A percentile compares a stretch with the other conserved stretches of the same genome.
Evolutionary conservation across 2,888 invertebrate genomes (phyloP).

Genomic region (Mimas tiliae): DNA sequence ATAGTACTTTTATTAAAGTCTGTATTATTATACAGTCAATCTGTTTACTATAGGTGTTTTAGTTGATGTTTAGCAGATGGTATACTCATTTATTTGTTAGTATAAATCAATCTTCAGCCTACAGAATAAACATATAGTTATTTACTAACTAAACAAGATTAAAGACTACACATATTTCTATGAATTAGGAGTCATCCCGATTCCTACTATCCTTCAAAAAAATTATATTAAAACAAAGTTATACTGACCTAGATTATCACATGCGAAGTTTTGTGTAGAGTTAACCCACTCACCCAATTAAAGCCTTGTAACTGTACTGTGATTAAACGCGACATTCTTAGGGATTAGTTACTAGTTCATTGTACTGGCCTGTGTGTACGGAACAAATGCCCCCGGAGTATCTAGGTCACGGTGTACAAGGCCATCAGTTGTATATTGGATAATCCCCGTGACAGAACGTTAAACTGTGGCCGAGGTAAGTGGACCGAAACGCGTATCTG

Average conservation of each 20-base stretch:
- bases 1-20: not conserved
- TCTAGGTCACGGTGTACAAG: slow-evolving; percentile 59
- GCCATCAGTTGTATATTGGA: slow-evolving; percentile 54
- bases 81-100: not conserved
- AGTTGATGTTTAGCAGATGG: slow-evolving; percentile 5
- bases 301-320: not conserved
- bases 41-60: not conserved
- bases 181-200: not conserved
- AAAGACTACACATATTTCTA: too few species aligned
- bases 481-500: slow-evolving; percentile 50
- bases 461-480: slow-evolving; percentile 51
- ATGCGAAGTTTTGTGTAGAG: not conserved
- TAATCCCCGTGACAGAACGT: slow-evolving; percentile 61
- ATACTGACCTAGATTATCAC: not conserved
- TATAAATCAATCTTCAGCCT: not conserved
- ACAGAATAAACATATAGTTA: not conserved
- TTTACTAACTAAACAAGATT: not conserved
- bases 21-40: not conserved
- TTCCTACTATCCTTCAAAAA: not conserved
- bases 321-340: slow-evolving; percentile 29
- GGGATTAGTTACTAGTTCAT: slow-evolving; percentile 33
- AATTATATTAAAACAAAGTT: not conserved
- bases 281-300: slow-evolving; percentile 24
- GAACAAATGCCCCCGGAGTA: slow-evolving; percentile 60
- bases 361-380: slow-evolving; percentile 52